Evolutionary conservation across 92 coral and sea anemone genomes (phyloP), one percentile per base, ranked within the genome.

Genomic region (Palythoa caribaeorum): DNA sequence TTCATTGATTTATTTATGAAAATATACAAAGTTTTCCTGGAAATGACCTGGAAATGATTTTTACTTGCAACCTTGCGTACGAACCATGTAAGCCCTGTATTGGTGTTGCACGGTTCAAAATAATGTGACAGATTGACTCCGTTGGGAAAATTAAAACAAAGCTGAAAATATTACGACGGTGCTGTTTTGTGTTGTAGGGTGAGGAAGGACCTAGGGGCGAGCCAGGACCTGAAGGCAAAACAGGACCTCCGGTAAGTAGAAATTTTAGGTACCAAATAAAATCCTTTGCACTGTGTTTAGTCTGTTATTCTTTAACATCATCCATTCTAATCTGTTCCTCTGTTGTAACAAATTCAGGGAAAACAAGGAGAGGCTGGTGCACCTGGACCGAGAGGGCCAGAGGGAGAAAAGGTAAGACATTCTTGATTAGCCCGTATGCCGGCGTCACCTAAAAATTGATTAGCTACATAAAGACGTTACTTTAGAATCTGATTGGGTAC

Each of bases 161-260:
- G 47, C 17, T 4, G 9, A 10, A 55, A 71, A 12, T 51, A 3
- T 8, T 20, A 8, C 21, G 8, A 14, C 5, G 20, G 1, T 38
- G 9, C 50, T 1, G 1, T 39, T 21, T 63, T 19, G 11, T 80
- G 75, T 8, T 60, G 16, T n/a, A 80, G 85, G 85, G 85, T 40
- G 85, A 80, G 39, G 85, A 80, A 39, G 85, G 85, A 20, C 85
- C 44, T 17, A 73, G 85, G 13, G 85, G 85, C 1, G 85, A 80
- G 10, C 21, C 85, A 3, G 85, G 85, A 48, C n/a, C 85, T 35
- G 85, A 80, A 2, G 85, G 85, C 36, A 63, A 80, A 62, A 12
- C 14, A 40, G 85, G 85, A 62, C 73, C 85, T 80, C 54, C 36
- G 73, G 85, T 80, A 44, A 12, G 85, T 38, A 39, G 17, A 62